Percentiles rank a stretch among this genome's conserved stretches.
These are phyloP conservation scores for Apis laboriosa DNA, from an alignment of 1,140 invertebrate species.

Conservation along the genomic window DNA sequence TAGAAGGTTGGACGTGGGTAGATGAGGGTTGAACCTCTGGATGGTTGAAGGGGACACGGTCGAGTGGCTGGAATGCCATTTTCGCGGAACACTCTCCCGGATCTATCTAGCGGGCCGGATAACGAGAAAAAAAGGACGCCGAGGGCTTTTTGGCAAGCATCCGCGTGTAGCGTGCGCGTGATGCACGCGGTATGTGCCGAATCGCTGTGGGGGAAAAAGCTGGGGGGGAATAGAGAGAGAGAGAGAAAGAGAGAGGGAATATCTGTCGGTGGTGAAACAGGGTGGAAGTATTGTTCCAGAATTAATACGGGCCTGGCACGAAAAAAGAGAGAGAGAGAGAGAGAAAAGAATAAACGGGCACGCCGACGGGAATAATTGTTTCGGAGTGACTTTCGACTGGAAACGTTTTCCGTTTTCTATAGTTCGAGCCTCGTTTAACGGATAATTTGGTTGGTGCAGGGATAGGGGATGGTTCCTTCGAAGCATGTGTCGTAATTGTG, in stretches of 20 bases:
- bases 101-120: conserved; percentile 52
- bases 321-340: not conserved
- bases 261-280: conserved; percentile 46
- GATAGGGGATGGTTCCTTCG: not conserved
- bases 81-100: conserved; percentile 52
- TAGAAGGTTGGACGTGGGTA: not conserved
- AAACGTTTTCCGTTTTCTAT: conserved; percentile 9
- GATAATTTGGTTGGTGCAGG: not conserved
- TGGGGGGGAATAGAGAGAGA: not conserved
- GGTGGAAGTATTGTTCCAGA: conserved; percentile 49
- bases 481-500: not conserved
- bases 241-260: not conserved
- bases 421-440: not conserved
- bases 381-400: conserved; percentile 7
- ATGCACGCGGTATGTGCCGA: conserved; percentile 40
- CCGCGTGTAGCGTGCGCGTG: conserved; percentile 31
- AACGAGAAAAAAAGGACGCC: conserved; percentile 46
- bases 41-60: conserved; percentile 24
- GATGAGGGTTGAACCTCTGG: conserved; percentile 5
- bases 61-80: conserved; percentile 63
- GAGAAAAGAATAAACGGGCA: not conserved
- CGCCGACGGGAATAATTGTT: conserved; percentile 23
- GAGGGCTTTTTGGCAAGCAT: conserved; percentile 54
- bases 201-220: not conserved
- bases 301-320: conserved; percentile 33